Evolutionary conservation across 2,888 invertebrate species (phyloP), one percentile per base, ranked within the genome.

Genomic region (Chirona hameri): DNA sequence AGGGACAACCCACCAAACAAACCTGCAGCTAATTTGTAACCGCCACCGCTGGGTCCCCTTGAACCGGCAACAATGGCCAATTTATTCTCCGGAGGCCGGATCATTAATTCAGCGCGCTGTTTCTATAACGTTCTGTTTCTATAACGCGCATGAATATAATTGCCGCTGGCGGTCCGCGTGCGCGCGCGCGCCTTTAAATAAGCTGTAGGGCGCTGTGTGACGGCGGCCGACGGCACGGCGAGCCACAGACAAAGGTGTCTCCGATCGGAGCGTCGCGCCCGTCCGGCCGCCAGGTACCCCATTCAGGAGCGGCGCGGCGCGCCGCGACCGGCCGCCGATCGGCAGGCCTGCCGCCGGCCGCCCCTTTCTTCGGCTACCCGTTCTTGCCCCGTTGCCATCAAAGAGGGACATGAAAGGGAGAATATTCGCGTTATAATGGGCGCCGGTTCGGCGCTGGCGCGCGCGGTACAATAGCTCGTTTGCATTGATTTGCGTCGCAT

Each of bases 401-500:
- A 31, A 31, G 72, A 72, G 31, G 72, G 31, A 72, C 72, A 72
- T 76, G 39, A 76, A 76, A 76, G 76, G 76, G 39, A 39, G 76
- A 39, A 76, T 76, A 76, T 76, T 21, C 76, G 39, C 14, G 27
- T 39, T 24, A 76, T 76, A 76, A 76, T 76, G 76, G 76, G 76
- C 39, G 76, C 21, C 39, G 24, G 76, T 39, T 76, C 39, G 76
- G 31, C 31, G 76, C 76, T 24, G 39, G 39, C 24, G 76, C 76
- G 24, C 76, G 12, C 24, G 4, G 39, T 21, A 80, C 80, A 80
- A 80, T 80, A 29, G 52, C 52, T 80, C 52, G 80, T 80, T 80
- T 80, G 80, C 80, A 80, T 80, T 80, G 80, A 80, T 80, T 80
- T 80, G 80, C 80, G 52, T 80, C 46, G 46, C 76, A 39, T 76